Evolutionary conservation across 1,140 invertebrate species (phyloP).

Genomic region (Phthorimaea operculella): DNA sequence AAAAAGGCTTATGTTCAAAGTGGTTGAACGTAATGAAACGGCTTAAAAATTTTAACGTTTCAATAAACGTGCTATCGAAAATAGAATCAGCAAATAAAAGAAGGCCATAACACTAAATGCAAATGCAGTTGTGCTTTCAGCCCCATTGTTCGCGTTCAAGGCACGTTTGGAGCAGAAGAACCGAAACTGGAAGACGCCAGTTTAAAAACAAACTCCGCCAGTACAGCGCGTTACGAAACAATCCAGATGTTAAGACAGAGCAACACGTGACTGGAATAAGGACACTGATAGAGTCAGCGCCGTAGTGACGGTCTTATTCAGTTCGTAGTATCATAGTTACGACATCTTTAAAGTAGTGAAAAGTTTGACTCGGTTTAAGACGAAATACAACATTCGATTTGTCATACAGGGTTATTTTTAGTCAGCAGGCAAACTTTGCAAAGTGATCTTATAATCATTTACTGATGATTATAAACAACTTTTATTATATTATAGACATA

Average conservation of each 20-base stretch:
- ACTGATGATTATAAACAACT: too few relatives aligned
- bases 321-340: neutral
- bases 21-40: too few relatives aligned
- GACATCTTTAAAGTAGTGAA: too few relatives aligned
- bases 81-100: neutral
- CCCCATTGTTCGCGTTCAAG: neutral
- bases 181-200: slow-evolving; percentile 29
- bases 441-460: too few relatives aligned
- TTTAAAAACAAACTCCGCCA: slow-evolving; percentile 45
- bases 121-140: slow-evolving; percentile 3
- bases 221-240: slow-evolving; percentile 45
- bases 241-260: slow-evolving; percentile 52
- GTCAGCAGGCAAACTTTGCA: too few relatives aligned
- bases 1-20: too few relatives aligned
- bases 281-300: neutral
- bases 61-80: neutral
- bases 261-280: slow-evolving; percentile 39
- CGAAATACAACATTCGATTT: too few relatives aligned
- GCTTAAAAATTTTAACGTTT: too few relatives aligned
- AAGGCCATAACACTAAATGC: neutral
- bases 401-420: too few relatives aligned
- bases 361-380: too few relatives aligned
- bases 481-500: too few relatives aligned
- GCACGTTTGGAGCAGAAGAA: slow-evolving; percentile 23
- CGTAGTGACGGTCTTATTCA: neutral